phyloP scores from a whole-genome alignment of 2,113 vertebrate genomes.

The Alaudala cheleensis region DNA sequence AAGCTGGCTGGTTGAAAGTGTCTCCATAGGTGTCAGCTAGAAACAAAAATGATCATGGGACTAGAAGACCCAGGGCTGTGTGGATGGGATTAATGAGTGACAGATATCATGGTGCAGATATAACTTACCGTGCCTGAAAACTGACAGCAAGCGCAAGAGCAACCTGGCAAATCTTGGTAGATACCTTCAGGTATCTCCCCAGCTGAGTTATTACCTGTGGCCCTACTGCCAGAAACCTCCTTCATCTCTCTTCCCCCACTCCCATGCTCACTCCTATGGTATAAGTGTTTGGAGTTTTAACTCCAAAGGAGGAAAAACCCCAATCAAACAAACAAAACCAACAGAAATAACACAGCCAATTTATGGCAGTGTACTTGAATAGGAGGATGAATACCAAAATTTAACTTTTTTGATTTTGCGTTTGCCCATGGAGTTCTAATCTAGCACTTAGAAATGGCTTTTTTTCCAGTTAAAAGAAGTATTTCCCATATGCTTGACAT shows the following conservation, averaged over 20 bases:
- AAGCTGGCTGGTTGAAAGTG: background rate
- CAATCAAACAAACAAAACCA: background rate
- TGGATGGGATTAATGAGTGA: background rate
- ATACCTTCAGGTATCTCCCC: background rate
- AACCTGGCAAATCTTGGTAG: background rate
- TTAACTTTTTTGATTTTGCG: background rate
- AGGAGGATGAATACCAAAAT: background rate
- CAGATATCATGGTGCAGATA: background rate
- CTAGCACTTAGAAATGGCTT: background rate
- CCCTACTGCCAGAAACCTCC: background rate
- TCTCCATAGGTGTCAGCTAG: background rate
- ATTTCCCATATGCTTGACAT: slow-evolving; percentile 30
- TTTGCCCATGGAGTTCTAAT: background rate
- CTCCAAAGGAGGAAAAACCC: background rate
- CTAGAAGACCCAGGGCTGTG: background rate
- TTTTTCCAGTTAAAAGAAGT: background rate
- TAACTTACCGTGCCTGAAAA: background rate
- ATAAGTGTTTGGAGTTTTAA: background rate
- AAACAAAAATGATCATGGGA: background rate
- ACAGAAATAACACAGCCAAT: background rate
- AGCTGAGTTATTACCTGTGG: background rate
- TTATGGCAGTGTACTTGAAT: background rate
- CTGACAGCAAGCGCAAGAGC: background rate
- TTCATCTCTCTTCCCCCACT: background rate
- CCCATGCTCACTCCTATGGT: background rate